phyloP scores from a whole-genome alignment of 2,797 vertebrate species.

The Enteromius radiatus region DNA sequence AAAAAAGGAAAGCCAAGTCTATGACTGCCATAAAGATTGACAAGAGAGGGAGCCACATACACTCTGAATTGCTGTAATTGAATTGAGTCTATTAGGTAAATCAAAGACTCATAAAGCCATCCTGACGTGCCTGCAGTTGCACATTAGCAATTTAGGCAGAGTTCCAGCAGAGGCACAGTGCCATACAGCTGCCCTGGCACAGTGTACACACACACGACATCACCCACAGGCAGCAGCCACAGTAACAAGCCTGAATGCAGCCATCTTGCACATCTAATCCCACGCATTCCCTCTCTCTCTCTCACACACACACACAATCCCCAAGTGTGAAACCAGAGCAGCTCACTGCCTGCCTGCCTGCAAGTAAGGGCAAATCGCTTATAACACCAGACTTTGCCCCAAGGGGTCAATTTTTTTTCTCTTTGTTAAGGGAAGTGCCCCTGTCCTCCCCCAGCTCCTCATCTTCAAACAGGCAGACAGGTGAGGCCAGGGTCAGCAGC shows the following conservation, averaged over 20 bases:
- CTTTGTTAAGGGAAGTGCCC: slow-evolving; percentile 72
- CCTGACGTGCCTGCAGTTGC: slow-evolving; percentile 66
- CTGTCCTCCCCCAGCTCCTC: slow-evolving; percentile 53
- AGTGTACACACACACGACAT: slow-evolving; percentile 19
- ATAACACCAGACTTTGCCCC: slow-evolving; percentile 69
- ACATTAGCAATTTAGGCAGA: slow-evolving; percentile 68
- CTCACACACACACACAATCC: slow-evolving; percentile 56
- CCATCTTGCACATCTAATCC: slow-evolving; percentile 43
- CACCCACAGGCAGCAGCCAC: slow-evolving; percentile 46
- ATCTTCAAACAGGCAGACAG: slow-evolving; percentile 64
- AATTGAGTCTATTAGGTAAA: slow-evolving; percentile 53
- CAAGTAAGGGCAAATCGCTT: slow-evolving; percentile 70
- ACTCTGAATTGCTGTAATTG: slow-evolving; percentile 24
- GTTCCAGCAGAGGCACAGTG: slow-evolving; percentile 72
- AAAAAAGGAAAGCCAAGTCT: slow-evolving; percentile 29
- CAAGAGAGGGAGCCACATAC: slow-evolving; percentile 34
- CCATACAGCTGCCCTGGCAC: slow-evolving; percentile 76
- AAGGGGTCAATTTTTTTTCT: slow-evolving; percentile 69
- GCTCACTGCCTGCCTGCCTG: slow-evolving; percentile 64
- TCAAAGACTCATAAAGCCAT: slow-evolving; percentile 65
- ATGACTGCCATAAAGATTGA: slow-evolving; percentile 34
- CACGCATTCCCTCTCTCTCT: slow-evolving; percentile 46
- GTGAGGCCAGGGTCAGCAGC: slow-evolving; percentile 59
- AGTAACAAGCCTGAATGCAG: slow-evolving; percentile 49
- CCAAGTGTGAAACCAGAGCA: slow-evolving; percentile 74